These are phyloP conservation scores for Spondyliosoma cantharus DNA, from an alignment of 2,797 vertebrate genomes.

Conservation along the genomic window DNA sequence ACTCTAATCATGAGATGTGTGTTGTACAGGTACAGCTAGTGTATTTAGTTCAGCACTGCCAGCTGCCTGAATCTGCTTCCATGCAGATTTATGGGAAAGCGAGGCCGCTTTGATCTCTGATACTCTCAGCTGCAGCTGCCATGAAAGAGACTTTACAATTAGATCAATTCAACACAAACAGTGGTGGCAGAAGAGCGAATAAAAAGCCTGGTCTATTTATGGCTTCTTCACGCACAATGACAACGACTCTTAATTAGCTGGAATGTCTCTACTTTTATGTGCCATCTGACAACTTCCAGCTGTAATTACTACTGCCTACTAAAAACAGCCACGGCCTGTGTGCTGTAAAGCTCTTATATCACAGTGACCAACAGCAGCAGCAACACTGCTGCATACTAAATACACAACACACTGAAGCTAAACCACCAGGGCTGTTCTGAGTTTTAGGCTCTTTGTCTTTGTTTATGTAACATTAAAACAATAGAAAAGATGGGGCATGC, in stretches of 20 bases:
- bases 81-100: conserved; percentile 45
- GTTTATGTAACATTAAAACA: no score
- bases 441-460: not conserved
- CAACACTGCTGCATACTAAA: conserved; percentile 27
- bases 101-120: conserved; percentile 62
- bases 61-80: conserved; percentile 25
- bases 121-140: conserved; percentile 44
- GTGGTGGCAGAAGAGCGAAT: conserved; percentile 44
- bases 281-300: conserved; percentile 52
- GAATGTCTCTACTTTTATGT: conserved; percentile 44
- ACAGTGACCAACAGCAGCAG: conserved; percentile 29
- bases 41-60: conserved; percentile 3
- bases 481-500: not conserved
- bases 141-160: conserved; percentile 74
- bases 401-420: not conserved
- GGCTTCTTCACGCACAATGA: conserved; percentile 42
- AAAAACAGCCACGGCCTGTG: conserved; percentile 29
- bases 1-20: conserved; percentile 1
- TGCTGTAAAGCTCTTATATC: conserved; percentile 39
- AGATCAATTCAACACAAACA: conserved; percentile 70
- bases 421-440: not conserved
- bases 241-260: conserved; percentile 56
- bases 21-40: conserved; percentile 18
- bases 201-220: conserved; percentile 55
- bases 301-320: conserved; percentile 47